Evolutionary conservation across 2,797 vertebrate genomes (phyloP), one percentile per base, ranked within the genome.

Genomic region (Nyctalus aviator): DNA sequence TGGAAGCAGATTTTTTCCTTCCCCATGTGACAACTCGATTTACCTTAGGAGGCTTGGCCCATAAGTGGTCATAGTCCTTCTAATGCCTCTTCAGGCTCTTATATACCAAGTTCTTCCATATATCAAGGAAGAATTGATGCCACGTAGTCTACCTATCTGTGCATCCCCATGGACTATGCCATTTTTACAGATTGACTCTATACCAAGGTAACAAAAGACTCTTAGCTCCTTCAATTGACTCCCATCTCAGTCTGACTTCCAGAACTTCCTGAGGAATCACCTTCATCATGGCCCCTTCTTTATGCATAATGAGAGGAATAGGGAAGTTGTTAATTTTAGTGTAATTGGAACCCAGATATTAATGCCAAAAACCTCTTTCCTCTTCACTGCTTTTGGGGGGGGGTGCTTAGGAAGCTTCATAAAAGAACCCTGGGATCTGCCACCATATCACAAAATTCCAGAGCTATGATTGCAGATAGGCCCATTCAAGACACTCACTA

Each of bases 391-490:
- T 86, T 71, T 59, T 18, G 25, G n/a, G 30, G 44, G 44, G 44
- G 5, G 11, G 25, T 25, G 30, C 35, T 77, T 75, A 64, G 64
- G 37, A 32, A 37, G 32, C 64, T 86, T 93, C 73, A 37, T 41
- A 46, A 62, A 46, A 69, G 13, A 30, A 84, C n/a, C 73, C 23
- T 32, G 59, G 71, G 53, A 55, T 66, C 53, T 90, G 69, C 78
- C 13, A 66, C 71, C 5, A 44, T 48, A 83, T 75, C 81, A 93
- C 75, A 85, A 71, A 95, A 93, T 86, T 87, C 69, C 37, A 81
- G 88, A 92, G 83, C 79, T 90, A 57, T 57, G 48, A 44, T 23
- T 53, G 68, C 64, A 94, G 64, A 88, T 18, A 77, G 50, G n/a
- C 25, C 27, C 82, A 76, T 62, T 48, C 76, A 71, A 84, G 62